Base-by-base conservation (phyloP, 2,888 invertebrate species). In the Diaprepes abbreviatus region DNA sequence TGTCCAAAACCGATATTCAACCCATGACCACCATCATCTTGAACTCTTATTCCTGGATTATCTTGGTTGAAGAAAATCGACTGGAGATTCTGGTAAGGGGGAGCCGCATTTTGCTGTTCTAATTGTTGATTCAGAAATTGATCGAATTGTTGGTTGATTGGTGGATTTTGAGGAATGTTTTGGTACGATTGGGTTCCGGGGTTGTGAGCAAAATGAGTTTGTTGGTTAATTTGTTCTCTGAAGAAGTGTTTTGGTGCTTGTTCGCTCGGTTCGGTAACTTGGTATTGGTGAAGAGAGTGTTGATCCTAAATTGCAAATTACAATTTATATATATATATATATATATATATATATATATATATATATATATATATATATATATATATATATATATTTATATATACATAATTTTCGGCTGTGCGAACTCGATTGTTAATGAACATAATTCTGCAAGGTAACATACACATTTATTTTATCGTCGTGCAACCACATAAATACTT, bases 221-320 rank as follows among this genome's bases (percentile, higher is more conserved):
- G 48, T 3, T 17, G 9, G 38, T 68, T 68, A 9, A 63, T 19
- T 50, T 68, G 55, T 4, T 67, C 62, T 28, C 60, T 52, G n/a
- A 43, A 28, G 2, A 50, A 24, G n/a, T 43, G 54, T 33, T 54
- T 43, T 14, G 60, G 48, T 7, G 16, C 36, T 19, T 45, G 63
- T 14, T 68, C 72, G 21, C 21, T 66, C 1, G 86, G 84, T 78
- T 89, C 88, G 1, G 86, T 87, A 3, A 88, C 88, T 82, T 88
- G 86, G 73, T 88, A 88, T 24, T 86, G 84, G 63, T 83, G 82
- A 2, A 73, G 45, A n/a, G 75, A 33, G 54, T 63, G 64, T 17
- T 63, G 58, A 6, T 69, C 66, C 48, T 72, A 16, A n/a, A 54
- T n/a, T n/a, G n/a, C n/a, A n/a, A n/a, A n/a, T n/a, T n/a, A n/a